phyloP scores from a whole-genome alignment of 2,888 invertebrate species.

The Eubasilissa splendida region DNA sequence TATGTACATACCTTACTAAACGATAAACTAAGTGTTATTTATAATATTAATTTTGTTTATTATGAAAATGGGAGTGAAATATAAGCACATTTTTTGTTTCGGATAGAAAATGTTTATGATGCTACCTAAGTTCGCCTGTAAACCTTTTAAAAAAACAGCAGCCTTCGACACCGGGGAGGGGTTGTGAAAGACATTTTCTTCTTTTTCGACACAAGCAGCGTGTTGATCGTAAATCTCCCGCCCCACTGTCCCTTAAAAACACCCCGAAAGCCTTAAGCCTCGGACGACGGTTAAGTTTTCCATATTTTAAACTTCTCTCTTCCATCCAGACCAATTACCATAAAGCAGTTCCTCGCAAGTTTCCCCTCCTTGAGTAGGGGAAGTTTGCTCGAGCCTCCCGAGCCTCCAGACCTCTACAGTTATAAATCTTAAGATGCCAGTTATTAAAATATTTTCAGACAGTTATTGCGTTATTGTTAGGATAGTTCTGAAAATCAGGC shows the following conservation, averaged over 20 bases:
- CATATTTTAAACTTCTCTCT: constrained; percentile 46
- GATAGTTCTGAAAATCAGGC: no score
- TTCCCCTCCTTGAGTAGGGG: constrained; percentile 23
- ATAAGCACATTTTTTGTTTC: no score
- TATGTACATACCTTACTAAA: no score
- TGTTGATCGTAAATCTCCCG: constrained; percentile 33
- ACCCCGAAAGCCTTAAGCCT: constrained; percentile 20
- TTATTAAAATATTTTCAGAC: constrained; percentile 30
- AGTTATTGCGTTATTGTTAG: constrained; percentile 14
- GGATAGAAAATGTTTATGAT: background rate
- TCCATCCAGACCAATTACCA: constrained; percentile 48
- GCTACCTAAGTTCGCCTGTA: constrained; percentile 10
- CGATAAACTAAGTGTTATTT: no score
- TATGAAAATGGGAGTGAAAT: no score
- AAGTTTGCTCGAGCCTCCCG: background rate
- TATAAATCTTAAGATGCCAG: constrained; percentile 31
- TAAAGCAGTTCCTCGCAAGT: constrained; percentile 41
- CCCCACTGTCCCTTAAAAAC: constrained; percentile 25
- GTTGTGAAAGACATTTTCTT: constrained; percentile 12
- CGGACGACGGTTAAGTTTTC: constrained; percentile 40
- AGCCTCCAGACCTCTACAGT: background rate
- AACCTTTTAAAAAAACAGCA: constrained; percentile 14
- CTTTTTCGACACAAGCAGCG: constrained; percentile 36
- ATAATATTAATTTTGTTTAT: no score
- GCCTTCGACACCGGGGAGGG: background rate